Percentiles rank a stretch among this genome's conserved stretches.
phyloP scores from a whole-genome alignment of 2,113 vertebrate genomes.

The Gymnarchus niloticus region DNA sequence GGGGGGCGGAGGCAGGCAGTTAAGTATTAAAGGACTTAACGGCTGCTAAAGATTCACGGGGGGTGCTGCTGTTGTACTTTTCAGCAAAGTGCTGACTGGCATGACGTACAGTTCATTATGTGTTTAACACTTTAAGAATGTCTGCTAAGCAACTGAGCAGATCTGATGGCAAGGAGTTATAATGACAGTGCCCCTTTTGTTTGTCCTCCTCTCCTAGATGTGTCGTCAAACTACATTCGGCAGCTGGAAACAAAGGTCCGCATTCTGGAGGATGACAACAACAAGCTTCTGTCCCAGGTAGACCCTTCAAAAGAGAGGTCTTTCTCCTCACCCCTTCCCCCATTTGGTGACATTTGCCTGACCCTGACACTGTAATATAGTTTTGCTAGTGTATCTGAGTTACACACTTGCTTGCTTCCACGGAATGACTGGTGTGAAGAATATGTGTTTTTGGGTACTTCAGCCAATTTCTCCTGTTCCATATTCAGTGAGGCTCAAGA shows the following conservation, averaged over 20 bases:
- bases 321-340: background rate
- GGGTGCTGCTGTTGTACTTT: background rate
- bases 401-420: background rate
- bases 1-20: background rate
- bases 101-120: background rate
- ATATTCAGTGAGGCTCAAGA: too few species aligned
- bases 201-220: constrained; percentile 62
- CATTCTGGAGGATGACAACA: constrained; percentile 82
- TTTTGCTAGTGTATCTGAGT: background rate
- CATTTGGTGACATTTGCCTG: background rate
- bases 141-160: background rate
- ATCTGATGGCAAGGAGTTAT: background rate
- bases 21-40: background rate
- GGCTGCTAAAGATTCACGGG: too few species aligned
- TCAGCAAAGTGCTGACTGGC: background rate
- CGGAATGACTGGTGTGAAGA: too few species aligned
- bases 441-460: too few species aligned
- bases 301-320: constrained; percentile 6
- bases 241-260: constrained; percentile 91
- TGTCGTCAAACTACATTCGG: constrained; percentile 83
- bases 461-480: background rate
- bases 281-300: constrained; percentile 86
- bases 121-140: background rate
- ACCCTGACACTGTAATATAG: background rate
- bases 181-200: background rate